Evolutionary conservation across 2,888 invertebrate genomes (phyloP).

Genomic region (Apamea anceps): DNA sequence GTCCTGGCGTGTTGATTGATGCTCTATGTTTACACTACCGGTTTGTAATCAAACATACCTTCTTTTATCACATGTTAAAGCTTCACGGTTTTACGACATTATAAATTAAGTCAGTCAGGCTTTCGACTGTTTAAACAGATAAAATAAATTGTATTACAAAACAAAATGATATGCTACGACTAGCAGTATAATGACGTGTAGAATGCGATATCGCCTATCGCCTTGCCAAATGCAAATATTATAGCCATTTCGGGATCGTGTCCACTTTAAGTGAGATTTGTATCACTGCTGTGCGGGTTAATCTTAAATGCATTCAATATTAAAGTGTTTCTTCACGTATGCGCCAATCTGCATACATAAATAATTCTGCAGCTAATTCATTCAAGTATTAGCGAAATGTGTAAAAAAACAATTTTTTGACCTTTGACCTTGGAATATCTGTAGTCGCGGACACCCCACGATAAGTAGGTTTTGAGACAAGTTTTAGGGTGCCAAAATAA

Average conservation of each 20-base stretch:
- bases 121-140: background rate
- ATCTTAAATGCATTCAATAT: constrained; percentile 8
- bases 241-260: background rate
- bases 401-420: no score
- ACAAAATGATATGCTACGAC: no score
- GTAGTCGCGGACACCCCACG: no score
- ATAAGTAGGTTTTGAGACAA: no score
- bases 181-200: background rate
- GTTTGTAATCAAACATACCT: constrained; percentile 15
- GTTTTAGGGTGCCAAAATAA: no score
- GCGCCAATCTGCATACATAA: background rate
- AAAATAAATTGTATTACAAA: background rate
- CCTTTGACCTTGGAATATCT: no score
- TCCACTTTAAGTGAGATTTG: background rate
- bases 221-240: background rate
- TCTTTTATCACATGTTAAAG: constrained; percentile 1
- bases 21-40: constrained; percentile 23
- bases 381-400: background rate
- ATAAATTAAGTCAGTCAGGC: background rate
- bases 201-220: background rate
- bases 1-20: constrained; percentile 51
- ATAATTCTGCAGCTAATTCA: constrained; percentile 3
- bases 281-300: background rate
- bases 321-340: background rate
- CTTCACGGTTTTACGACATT: constrained; percentile 8